Evolutionary conservation across 2,113 vertebrate genomes (phyloP).

Genomic region (Piprites chloris): DNA sequence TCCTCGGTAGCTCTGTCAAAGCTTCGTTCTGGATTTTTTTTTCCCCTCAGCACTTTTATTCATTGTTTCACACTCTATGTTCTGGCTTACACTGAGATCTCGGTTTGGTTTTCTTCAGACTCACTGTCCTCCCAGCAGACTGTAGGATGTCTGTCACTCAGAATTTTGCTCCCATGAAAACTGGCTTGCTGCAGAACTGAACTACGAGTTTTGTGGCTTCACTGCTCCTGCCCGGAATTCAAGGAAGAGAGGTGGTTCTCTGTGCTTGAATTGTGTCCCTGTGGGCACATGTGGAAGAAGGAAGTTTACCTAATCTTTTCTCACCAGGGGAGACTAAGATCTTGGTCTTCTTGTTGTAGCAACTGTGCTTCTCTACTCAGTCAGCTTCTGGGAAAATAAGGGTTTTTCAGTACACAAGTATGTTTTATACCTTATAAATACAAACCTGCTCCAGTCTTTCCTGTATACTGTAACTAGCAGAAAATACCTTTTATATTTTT

Average conservation of each 20-base stretch:
- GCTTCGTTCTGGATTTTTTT: background rate
- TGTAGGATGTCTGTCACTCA: background rate
- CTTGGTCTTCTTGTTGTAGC: background rate
- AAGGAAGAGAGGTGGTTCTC: background rate
- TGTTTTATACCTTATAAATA: background rate
- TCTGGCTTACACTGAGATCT: background rate
- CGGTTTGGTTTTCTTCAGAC: background rate
- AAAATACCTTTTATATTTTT: background rate
- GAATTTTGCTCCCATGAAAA: background rate
- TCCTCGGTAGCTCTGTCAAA: background rate
- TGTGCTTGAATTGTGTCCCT: background rate
- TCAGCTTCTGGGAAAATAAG: background rate
- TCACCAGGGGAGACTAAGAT: background rate
- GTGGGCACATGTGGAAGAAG: background rate
- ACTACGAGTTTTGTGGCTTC: background rate
- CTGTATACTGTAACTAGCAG: background rate
- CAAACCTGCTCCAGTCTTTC: background rate
- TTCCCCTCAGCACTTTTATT: background rate
- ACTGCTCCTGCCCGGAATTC: background rate
- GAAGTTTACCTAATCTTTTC: background rate
- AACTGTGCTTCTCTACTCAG: background rate
- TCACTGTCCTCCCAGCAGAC: background rate
- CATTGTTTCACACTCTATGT: rapidly evolving
- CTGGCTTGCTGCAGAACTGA: background rate
- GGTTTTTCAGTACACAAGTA: background rate